phyloP scores from a whole-genome alignment of 2,797 vertebrate genomes.

The Apodemus agrarius region DNA sequence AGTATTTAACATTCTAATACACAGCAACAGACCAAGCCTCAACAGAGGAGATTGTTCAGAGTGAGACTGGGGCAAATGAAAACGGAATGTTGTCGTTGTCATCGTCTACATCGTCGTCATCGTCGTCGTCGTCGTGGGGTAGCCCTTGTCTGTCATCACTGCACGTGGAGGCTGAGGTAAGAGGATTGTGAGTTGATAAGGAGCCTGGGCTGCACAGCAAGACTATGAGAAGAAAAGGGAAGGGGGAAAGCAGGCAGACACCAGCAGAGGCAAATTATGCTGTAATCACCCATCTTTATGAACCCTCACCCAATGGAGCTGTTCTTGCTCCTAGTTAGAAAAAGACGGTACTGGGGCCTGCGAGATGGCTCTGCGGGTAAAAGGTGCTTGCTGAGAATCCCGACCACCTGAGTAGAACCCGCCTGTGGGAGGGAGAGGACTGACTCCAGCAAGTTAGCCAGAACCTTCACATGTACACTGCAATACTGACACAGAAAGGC shows the following conservation, averaged over 20 bases:
- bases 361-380: neutral
- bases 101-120: too few relatives aligned
- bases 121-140: accelerated
- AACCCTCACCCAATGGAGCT: too few relatives aligned
- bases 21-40: neutral
- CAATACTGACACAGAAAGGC: neutral
- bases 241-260: too few relatives aligned
- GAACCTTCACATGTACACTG: too few relatives aligned
- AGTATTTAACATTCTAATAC: neutral
- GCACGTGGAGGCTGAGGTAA: neutral
- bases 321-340: too few relatives aligned
- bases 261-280: neutral
- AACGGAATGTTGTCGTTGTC: too few relatives aligned
- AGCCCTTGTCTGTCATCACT: neutral
- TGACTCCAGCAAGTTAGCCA: neutral
- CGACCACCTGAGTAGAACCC: neutral
- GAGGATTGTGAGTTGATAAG: neutral
- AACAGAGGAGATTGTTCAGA: neutral
- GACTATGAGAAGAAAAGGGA: too few relatives aligned
- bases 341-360: neutral
- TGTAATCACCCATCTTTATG: neutral
- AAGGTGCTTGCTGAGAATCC: neutral
- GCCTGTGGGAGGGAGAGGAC: neutral
- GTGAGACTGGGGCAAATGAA: neutral
- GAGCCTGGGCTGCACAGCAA: neutral